Conservation (phyloP, 2,113 vertebrate species). For the Ochotona princeps region DNA sequence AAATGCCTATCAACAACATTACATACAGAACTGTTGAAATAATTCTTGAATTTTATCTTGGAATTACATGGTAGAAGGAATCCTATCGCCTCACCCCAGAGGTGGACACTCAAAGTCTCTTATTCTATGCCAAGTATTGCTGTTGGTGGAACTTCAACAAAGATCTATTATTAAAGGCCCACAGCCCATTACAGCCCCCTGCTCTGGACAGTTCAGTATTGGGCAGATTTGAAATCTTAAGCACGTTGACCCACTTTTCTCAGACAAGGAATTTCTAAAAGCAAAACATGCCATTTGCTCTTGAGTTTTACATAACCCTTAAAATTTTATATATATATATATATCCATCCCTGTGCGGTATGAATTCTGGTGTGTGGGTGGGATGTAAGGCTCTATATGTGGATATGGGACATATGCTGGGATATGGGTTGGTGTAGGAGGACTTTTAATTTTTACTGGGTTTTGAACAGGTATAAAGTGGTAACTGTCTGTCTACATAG, state of each 20-base stretch:
- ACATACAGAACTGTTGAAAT: background rate
- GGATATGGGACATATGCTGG: constrained; percentile 24
- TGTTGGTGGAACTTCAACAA: background rate
- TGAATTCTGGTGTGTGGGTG: constrained; percentile 62
- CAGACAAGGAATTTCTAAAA: constrained; percentile 44
- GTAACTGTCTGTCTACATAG: background rate
- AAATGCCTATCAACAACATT: background rate
- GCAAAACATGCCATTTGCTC: constrained; percentile 33
- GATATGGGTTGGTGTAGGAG: constrained; percentile 25
- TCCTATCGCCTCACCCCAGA: background rate
- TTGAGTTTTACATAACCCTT: constrained; percentile 51
- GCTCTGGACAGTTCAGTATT: background rate
- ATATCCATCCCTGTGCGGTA: constrained; percentile 33
- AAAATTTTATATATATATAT: constrained; percentile 14
- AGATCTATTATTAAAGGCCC: background rate
- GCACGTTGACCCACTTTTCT: constrained; percentile 17
- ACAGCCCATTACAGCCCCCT: background rate
- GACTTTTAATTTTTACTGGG: constrained; percentile 4
- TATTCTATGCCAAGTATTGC: background rate
- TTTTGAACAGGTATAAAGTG: constrained; percentile 18
- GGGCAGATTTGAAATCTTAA: constrained; percentile 23
- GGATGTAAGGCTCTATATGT: constrained; percentile 58
- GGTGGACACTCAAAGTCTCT: background rate
- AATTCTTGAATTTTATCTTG: constrained; percentile 10
- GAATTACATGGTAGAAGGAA: background rate